Base-by-base conservation (phyloP, 2,797 vertebrate genomes). In the Amblyopsis hoosieri region DNA sequence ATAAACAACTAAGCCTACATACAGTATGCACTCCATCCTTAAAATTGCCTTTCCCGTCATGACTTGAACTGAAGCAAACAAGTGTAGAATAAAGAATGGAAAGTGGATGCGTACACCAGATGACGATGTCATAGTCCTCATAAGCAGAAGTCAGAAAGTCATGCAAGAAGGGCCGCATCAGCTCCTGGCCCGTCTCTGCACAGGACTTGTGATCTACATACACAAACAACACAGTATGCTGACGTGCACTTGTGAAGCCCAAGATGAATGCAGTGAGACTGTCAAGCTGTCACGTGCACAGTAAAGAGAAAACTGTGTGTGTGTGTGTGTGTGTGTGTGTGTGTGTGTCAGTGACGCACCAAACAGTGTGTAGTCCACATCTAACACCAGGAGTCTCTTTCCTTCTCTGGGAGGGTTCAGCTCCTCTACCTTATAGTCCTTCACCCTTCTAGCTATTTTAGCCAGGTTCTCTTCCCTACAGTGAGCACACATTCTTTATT, bases 81-180 rank as follows among this genome's bases (percentile, higher is more conserved):
- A 14, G 14, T 10, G 4, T 7, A 33, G 29, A 14, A n/a, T 31
- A 11, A 60, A 9, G 52, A 57, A 31, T 62, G 29, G 17, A 1
- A 10, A 66, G 51, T 15, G 11, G 23, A 62, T 52, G 94, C 97
- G 90, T 96, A 99, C 98, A 99, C 98, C 98, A 99, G 90, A 99
- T 99, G 80, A 99, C 97, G 80, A 99, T 99, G 88, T 99, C 98
- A 71, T 97, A 99, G 89, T 99, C 95, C 81, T 98, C 96, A 63
- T 99, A 99, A 0, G 98, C 98, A 67, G 97, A 96, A 54, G 96
- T 97, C 62, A 99, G 93, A 80, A 99, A 99, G 89, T 99, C 97
- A 12, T 99, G 98, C 55, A 99, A 95, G 82, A 95, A 98, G 0
- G 98, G 98, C 74, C 98, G 93, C 98, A 99, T 99, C 77, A 99